A percentile compares a stretch with the other conserved stretches of the same genome.
Conservation (phyloP, 1,140 invertebrate genomes). For the Calephelis virginiensis region DNA sequence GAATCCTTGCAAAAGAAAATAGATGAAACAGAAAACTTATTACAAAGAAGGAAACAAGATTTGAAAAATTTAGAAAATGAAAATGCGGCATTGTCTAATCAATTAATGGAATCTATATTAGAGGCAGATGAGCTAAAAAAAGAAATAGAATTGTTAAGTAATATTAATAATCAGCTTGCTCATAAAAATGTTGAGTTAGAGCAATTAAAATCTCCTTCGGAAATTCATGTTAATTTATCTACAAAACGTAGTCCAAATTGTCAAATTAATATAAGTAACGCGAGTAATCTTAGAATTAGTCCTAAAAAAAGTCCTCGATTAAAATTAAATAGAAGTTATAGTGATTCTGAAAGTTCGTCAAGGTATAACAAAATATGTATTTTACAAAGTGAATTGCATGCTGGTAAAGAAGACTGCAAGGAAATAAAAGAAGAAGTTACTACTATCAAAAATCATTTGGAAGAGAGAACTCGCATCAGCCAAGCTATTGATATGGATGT, state of each 20-base stretch:
- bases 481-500: conserved; percentile 61
- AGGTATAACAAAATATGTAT: conserved; percentile 64
- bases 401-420: conserved; percentile 64
- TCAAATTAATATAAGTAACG: conserved; percentile 40
- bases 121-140: conserved; percentile 58
- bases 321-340: conserved; percentile 55
- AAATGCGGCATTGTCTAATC: conserved; percentile 60
- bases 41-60: conserved; percentile 41
- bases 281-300: conserved; percentile 38
- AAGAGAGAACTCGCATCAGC: conserved; percentile 45
- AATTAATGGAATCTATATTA: conserved; percentile 60
- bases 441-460: conserved; percentile 66
- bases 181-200: conserved; percentile 43
- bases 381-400: conserved; percentile 63
- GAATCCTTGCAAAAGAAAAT: conserved; percentile 42
- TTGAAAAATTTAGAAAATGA: conserved; percentile 56
- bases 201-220: conserved; percentile 23
- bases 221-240: conserved; percentile 20
- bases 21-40: conserved; percentile 35
- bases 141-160: conserved; percentile 45
- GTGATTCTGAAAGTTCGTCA: conserved; percentile 61
- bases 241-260: conserved; percentile 41
- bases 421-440: conserved; percentile 64
- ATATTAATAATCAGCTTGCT: conserved; percentile 35
- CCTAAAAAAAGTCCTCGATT: conserved; percentile 33